Base-by-base conservation (phyloP, 35 echinoderm and acorn worm species). In the Holothuria glaberrima region DNA sequence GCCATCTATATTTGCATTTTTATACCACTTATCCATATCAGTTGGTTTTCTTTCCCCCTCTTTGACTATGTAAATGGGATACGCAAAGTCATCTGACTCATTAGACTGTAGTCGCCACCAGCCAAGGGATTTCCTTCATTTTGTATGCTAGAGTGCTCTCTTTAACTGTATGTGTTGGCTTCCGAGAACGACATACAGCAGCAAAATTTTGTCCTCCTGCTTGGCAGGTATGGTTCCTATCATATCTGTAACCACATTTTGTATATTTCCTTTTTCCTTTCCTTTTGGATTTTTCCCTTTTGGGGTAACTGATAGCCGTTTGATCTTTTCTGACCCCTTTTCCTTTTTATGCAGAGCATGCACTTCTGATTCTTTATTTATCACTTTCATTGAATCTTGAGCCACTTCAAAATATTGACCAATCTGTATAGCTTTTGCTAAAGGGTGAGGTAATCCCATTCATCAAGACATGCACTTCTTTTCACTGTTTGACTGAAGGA, bases 391-490 rank as follows among this genome's bases (percentile, higher is more conserved):
- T n/a, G 69, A 72, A 72, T 72, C 69, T 72, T 72, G 69, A 27
- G 69, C 30, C 22, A 72, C 30, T 72, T 72, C 69, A 32, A 72
- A 72, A 32, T 88, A 45, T 46, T 88, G 86, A 2, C 62, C 64
- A 36, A 88, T 72, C 22, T 88, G 64, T 25, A 31, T 75, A 9
- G 36, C 3, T 30, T 57, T 83, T 7, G 44, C 7, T 46, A n/a
- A n/a, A 94, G 45, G 48, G 89, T 91, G 34, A 94, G 62, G 18
- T 35, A 30, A 60, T 94, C 85, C 10, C 93, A 85, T 84, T 89
- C 68, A 25, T 94, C 93, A 12, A 94, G 73, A 60, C 93, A 94
- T 83, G n/a, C n/a, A n/a, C 91, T 91, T 78, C 91, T 84, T 91
- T 35, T 88, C 0, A 91, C 84, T 24, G 18, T 32, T 0, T 56